A percentile compares a stretch with the other conserved stretches of the same genome.
These are phyloP conservation scores for Mizuhopecten yessoensis DNA, from an alignment of 1,140 invertebrate species.

Conservation along the genomic window DNA sequence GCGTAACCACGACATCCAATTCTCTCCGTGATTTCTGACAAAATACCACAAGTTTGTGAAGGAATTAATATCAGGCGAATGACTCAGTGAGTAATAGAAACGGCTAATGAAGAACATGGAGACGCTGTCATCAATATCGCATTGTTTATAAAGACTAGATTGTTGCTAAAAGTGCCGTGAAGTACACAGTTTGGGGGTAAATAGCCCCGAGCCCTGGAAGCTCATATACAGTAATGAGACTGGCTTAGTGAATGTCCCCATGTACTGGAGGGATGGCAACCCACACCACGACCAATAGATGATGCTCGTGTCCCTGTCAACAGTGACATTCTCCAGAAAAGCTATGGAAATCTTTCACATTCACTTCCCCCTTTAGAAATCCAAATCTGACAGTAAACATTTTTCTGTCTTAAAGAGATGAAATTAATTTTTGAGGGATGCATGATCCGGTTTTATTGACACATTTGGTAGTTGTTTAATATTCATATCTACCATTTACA, in stretches of 20 bases:
- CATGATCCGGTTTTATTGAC: too few relatives aligned
- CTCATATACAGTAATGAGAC: conserved; percentile 25
- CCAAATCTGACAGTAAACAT: background rate
- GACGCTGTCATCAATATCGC: background rate
- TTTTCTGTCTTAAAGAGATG: too few relatives aligned
- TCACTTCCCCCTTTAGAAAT: background rate
- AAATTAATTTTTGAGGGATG: too few relatives aligned
- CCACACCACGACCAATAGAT: background rate
- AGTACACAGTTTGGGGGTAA: conserved; percentile 37
- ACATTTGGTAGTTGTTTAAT: too few relatives aligned
- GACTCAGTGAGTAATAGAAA: conserved; percentile 9
- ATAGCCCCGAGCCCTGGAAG: background rate
- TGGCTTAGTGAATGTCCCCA: background rate
- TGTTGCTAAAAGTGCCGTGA: conserved; percentile 29
- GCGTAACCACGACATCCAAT: conserved; percentile 31
- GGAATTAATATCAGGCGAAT: conserved; percentile 34
- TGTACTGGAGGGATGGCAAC: background rate
- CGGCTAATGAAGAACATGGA: conserved; percentile 37
- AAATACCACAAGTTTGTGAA: conserved; percentile 34
- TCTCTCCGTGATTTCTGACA: conserved; percentile 32
- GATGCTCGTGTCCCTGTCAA: background rate
- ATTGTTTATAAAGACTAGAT: conserved; percentile 40
- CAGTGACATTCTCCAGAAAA: background rate
- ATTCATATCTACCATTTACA: too few relatives aligned
- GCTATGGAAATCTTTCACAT: background rate